phyloP scores from a whole-genome alignment of 2,888 invertebrate genomes.

The Pristionchus entomophagus region DNA sequence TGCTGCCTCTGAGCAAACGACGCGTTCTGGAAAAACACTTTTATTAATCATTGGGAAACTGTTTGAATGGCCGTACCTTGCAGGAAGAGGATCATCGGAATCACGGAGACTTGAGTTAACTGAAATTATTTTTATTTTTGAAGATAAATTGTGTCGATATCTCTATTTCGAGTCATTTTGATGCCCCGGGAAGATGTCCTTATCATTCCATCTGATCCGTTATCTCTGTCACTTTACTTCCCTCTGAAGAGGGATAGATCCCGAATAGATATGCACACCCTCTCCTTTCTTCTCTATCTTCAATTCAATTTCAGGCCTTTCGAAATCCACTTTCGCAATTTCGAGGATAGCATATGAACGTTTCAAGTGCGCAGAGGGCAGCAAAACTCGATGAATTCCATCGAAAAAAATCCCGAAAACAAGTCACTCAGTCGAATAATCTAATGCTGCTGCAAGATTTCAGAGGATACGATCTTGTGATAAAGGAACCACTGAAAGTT shows the following conservation, averaged over 20 bases:
- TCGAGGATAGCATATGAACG: neutral
- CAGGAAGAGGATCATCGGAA: slow-evolving; percentile 77
- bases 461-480: neutral
- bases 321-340: neutral
- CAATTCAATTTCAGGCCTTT: slow-evolving; percentile 15
- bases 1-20: slow-evolving; percentile 70
- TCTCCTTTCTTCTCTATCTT: neutral
- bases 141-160: no score
- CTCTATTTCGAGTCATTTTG: no score
- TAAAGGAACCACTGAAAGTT: no score
- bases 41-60: neutral
- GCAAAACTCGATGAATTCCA: neutral
- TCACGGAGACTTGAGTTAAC: slow-evolving; percentile 78
- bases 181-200: no score
- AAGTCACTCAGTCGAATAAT: no score
- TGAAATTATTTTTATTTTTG: slow-evolving; percentile 54
- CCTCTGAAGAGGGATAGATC: no score
- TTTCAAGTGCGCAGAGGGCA: neutral
- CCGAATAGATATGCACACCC: slow-evolving; percentile 36
- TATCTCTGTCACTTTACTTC: slow-evolving; percentile 59
- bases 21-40: neutral
- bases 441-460: no score
- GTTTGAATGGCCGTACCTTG: slow-evolving; percentile 60
- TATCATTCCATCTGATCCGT: slow-evolving; percentile 34
- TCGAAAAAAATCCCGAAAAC: neutral